phyloP scores from a whole-genome alignment of 2,888 invertebrate genomes.

The Diarsia dahlii region DNA sequence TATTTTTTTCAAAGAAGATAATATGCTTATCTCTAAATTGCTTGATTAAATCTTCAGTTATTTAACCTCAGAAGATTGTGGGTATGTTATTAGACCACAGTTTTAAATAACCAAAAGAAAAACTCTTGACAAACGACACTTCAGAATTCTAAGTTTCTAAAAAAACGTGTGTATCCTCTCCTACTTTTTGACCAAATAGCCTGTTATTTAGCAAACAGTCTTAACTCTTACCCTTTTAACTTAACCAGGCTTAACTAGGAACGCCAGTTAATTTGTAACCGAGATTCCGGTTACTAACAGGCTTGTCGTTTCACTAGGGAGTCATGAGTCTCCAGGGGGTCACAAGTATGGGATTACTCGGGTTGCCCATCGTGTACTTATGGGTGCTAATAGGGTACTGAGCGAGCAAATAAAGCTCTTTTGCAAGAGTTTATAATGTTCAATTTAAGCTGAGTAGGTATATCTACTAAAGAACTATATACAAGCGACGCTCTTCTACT shows the following conservation, averaged over 20 bases:
- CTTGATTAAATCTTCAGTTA: no score
- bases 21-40: no score
- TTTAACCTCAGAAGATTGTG: no score
- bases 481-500: no score
- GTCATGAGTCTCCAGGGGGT: conserved; percentile 11
- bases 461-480: no score
- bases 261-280: conserved; percentile 33
- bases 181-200: not conserved
- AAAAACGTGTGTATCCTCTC: not conserved
- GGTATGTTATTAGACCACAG: no score
- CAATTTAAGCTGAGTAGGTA: not conserved
- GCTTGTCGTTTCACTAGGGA: not conserved
- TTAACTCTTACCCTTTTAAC: conserved; percentile 8
- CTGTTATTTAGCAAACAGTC: not conserved
- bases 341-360: conserved; percentile 39
- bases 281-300: conserved; percentile 26
- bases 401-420: not conserved
- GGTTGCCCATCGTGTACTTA: not conserved
- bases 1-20: no score
- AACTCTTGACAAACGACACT: not conserved
- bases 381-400: conserved; percentile 5
- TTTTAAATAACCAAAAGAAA: no score
- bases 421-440: not conserved
- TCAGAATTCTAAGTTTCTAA: no score
- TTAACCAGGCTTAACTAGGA: not conserved